phyloP scores from a whole-genome alignment of 2,113 vertebrate species.

The Myocastor coypus region DNA sequence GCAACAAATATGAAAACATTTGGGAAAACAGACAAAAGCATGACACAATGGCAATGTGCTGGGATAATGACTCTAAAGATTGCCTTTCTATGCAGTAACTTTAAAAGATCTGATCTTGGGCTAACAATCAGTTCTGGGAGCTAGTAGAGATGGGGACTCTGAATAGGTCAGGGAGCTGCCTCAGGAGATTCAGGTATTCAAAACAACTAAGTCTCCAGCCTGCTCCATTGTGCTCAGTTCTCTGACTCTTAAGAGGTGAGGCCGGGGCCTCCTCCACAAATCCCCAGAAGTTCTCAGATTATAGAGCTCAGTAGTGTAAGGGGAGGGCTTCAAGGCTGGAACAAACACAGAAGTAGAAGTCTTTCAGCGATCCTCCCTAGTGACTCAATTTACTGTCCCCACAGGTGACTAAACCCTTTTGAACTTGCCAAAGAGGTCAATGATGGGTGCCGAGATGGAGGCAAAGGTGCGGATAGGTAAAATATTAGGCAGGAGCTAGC shows the following conservation, averaged over 20 bases:
- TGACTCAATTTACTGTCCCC: constrained; percentile 22
- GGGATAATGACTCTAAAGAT: not conserved
- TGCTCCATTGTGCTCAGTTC: not conserved
- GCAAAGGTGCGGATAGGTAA: constrained; percentile 3
- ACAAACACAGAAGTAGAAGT: constrained; percentile 11
- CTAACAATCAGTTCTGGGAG: not conserved
- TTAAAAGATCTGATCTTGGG: not conserved
- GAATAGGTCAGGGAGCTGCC: not conserved
- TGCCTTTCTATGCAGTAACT: not conserved
- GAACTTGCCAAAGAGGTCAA: constrained; percentile 23
- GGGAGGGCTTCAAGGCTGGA: not conserved
- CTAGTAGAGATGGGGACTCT: not conserved
- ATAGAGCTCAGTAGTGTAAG: not conserved
- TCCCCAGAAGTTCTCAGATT: not conserved
- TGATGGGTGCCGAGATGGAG: not conserved
- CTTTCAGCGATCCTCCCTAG: constrained; percentile 44
- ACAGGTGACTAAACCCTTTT: not conserved
- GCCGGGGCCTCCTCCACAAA: not conserved
- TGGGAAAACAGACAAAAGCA: constrained; percentile 2
- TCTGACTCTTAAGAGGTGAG: not conserved
- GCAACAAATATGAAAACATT: constrained; percentile 20
- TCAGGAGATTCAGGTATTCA: not conserved
- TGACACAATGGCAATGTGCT: not conserved
- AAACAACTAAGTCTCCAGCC: not conserved
- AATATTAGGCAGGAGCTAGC: not conserved